Evolutionary conservation across 30 jellyfish, hydroid and myxozoan genomes (phyloP).

Genomic region (Nemopilema nomurai): DNA sequence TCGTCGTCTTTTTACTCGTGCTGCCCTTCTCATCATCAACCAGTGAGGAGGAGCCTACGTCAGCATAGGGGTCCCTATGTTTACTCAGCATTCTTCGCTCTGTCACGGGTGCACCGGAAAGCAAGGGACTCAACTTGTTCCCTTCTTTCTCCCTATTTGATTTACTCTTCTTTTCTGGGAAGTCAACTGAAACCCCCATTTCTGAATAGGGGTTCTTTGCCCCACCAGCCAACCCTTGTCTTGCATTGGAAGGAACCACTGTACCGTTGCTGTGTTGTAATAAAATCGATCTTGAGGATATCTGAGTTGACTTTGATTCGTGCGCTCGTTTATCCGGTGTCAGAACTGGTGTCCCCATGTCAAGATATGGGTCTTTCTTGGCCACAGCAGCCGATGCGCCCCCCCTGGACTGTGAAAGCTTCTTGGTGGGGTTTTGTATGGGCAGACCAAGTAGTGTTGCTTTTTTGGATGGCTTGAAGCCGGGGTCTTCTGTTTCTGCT

Average conservation of each 20-base stretch:
- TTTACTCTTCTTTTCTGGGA: slow-evolving; percentile 59
- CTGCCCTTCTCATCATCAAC: background rate
- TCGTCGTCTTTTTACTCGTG: background rate
- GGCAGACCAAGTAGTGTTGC: slow-evolving; percentile 41
- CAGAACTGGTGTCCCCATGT: slow-evolving; percentile 76
- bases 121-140: background rate
- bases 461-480: slow-evolving; percentile 44
- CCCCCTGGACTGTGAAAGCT: background rate
- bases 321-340: slow-evolving; percentile 60
- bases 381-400: slow-evolving; percentile 39
- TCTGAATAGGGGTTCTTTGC: slow-evolving; percentile 55
- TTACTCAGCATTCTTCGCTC: slow-evolving; percentile 27
- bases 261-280: slow-evolving; percentile 49
- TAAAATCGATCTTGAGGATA: slow-evolving; percentile 45
- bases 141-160: background rate
- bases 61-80: slow-evolving; percentile 22
- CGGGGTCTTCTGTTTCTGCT: slow-evolving; percentile 56
- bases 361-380: slow-evolving; percentile 88
- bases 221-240: slow-evolving; percentile 10
- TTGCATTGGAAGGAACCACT: slow-evolving; percentile 25
- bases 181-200: slow-evolving; percentile 55
- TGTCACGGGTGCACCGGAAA: background rate
- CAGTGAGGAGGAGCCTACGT: slow-evolving; percentile 21
- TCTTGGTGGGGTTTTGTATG: slow-evolving; percentile 27
- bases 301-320: background rate